Percentiles rank a stretch among this genome's conserved stretches.
Conservation (phyloP, 2,113 vertebrate species). For the Grammomys dolichurus region DNA sequence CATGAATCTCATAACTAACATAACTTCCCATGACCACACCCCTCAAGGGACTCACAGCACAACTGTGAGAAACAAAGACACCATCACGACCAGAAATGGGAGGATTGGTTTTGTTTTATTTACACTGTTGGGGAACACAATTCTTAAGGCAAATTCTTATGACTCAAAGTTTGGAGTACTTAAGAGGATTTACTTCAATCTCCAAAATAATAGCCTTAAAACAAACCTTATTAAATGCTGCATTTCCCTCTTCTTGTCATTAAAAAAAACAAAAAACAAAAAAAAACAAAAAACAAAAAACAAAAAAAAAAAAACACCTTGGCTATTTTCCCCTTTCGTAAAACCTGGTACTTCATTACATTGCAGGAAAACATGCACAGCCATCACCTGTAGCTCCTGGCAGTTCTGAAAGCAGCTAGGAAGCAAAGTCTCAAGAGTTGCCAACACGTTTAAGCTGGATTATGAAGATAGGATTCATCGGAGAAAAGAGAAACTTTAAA, state of each 20-base stretch:
- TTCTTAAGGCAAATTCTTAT: slow-evolving; percentile 28
- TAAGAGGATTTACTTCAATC: slow-evolving; percentile 86
- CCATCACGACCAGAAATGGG: slow-evolving; percentile 62
- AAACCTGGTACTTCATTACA: slow-evolving; percentile 51
- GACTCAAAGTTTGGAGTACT: slow-evolving; percentile 80
- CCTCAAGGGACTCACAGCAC: slow-evolving; percentile 73
- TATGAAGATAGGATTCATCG: slow-evolving; percentile 51
- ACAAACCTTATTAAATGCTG: slow-evolving; percentile 84
- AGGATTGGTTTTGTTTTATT: slow-evolving; percentile 72
- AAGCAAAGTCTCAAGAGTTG: slow-evolving; percentile 49
- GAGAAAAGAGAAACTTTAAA: slow-evolving; percentile 57
- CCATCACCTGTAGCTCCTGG: slow-evolving; percentile 39
- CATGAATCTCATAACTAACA: slow-evolving; percentile 71
- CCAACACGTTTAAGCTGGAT: slow-evolving; percentile 17
- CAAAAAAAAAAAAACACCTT: not conserved
- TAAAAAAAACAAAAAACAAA: not conserved
- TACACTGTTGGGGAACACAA: slow-evolving; percentile 55
- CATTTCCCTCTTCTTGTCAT: slow-evolving; percentile 75
- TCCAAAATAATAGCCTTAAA: slow-evolving; percentile 84
- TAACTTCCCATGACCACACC: not conserved
- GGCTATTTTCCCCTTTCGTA: slow-evolving; percentile 50
- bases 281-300: too few species aligned
- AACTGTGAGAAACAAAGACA: slow-evolving; percentile 71
- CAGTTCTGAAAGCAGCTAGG: slow-evolving; percentile 49
- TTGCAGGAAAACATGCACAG: not conserved